Evolutionary conservation across 2,113 vertebrate species (phyloP), one percentile per base, ranked within the genome.

Genomic region (Coturnix japonica): DNA sequence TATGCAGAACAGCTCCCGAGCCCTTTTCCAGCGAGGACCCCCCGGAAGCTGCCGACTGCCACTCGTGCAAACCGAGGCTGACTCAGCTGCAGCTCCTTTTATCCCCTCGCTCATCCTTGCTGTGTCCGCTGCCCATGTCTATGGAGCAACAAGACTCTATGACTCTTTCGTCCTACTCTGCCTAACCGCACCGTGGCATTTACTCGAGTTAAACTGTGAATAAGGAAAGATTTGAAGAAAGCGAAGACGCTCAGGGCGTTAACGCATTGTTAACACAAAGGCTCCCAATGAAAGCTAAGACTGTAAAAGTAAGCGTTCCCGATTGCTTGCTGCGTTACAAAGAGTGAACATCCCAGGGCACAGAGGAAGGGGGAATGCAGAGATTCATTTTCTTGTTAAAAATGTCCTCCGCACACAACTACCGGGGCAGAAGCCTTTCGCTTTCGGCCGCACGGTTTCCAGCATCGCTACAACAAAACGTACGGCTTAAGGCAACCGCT

Each of bases 21-120:
- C 87, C 8, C 47, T 67, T 30, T 87, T 82, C 81, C 89, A 84
- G 65, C 80, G 54, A 79, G 78, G 77, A 77, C 18, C 61, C 61
- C 75, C 69, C 51, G 69, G 64, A 79, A 92, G 89, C 71, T 80
- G 85, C 79, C 77, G 81, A 73, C 43, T 60, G 49, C 57, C 87
- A 75, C 44, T 76, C 28, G 25, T 63, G 71, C 81, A 41, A n/a
- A 13, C 31, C 15, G 7, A 49, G 46, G n/a, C 30, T 46, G 59
- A 59, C 56, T 70, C 44, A 54, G 37, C 30, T 3, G 1, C 59
- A 75, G 22, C 54, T 71, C 59, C 21, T 85, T 86, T 87, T 86
- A 20, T 57, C 19, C 43, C 20, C 31, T 46, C 28, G 2, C 39
- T 33, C n/a, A 26, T 54, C 41, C 53, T 57, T 75, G 49, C 16